A percentile compares a stretch with the other conserved stretches of the same genome.
Conservation (phyloP, 2,797 vertebrate species). For the Spinibarbus caldwelli region DNA sequence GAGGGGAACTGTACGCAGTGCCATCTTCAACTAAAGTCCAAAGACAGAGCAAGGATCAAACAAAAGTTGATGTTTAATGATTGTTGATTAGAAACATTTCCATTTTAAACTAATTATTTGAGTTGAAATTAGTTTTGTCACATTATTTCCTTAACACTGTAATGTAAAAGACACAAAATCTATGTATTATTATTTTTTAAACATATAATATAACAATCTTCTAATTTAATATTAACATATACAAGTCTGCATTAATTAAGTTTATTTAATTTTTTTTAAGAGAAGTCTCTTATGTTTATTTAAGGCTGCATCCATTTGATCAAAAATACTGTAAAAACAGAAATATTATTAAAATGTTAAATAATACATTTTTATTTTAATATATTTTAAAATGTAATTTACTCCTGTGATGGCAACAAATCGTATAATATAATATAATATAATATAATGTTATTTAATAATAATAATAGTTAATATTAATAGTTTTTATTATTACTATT, state of each 20-base stretch:
- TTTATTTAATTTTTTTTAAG: background rate
- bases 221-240: background rate
- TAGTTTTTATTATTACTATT: too few relatives aligned
- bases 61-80: background rate
- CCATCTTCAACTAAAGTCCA: background rate
- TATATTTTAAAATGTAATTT: background rate
- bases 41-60: conserved; percentile 12
- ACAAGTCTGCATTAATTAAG: background rate
- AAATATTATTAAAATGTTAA: background rate
- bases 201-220: background rate
- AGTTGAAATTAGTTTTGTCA: background rate
- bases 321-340: background rate
- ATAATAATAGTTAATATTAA: too few relatives aligned
- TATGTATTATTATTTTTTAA: background rate
- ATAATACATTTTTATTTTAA: background rate
- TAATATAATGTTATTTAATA: too few relatives aligned
- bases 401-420: background rate
- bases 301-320: background rate
- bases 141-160: background rate
- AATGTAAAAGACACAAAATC: background rate
- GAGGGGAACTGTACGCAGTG: conserved; percentile 5
- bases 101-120: background rate
- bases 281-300: background rate
- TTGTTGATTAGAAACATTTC: background rate
- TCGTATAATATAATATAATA: background rate